These are phyloP conservation scores for Lordiphosa stackelbergi DNA, from an alignment of 1,140 invertebrate species.

Conservation along the genomic window DNA sequence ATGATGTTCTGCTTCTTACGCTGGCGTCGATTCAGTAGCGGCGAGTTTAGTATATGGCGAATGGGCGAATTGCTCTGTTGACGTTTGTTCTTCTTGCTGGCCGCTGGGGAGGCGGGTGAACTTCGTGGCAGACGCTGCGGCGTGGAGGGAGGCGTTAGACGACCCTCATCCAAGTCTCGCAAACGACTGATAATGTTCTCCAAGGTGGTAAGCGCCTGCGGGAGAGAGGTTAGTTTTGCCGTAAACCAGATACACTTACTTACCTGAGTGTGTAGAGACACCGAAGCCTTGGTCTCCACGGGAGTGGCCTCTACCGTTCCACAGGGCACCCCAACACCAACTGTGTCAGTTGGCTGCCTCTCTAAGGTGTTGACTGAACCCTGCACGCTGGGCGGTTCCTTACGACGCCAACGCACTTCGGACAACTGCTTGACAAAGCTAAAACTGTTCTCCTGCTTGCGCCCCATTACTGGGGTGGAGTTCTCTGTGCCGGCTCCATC, in stretches of 20 bases:
- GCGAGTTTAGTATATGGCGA: constrained; percentile 88
- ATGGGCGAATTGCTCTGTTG: constrained; percentile 89
- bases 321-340: constrained; percentile 30
- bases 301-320: constrained; percentile 67
- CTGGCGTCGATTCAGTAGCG: constrained; percentile 85
- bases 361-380: constrained; percentile 42
- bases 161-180: constrained; percentile 78
- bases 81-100: constrained; percentile 84
- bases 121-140: constrained; percentile 83
- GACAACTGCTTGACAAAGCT: constrained; percentile 74
- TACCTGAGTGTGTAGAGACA: constrained; percentile 78
- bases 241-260: background rate
- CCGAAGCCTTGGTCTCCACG: constrained; percentile 72
- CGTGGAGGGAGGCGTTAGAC: constrained; percentile 78
- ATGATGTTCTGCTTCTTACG: constrained; percentile 84
- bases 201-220: constrained; percentile 78
- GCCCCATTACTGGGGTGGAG: constrained; percentile 59
- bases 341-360: constrained; percentile 38
- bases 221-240: too few species aligned
- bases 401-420: constrained; percentile 65
- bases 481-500: constrained; percentile 54
- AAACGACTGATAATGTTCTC: constrained; percentile 79
- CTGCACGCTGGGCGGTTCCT: constrained; percentile 29
- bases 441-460: constrained; percentile 70
- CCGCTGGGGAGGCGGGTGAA: constrained; percentile 84